A percentile compares a stretch with the other conserved stretches of the same genome.
These are phyloP conservation scores for Drosophila sp. DNA, from an alignment of 1,140 invertebrate genomes.

Conservation along the genomic window DNA sequence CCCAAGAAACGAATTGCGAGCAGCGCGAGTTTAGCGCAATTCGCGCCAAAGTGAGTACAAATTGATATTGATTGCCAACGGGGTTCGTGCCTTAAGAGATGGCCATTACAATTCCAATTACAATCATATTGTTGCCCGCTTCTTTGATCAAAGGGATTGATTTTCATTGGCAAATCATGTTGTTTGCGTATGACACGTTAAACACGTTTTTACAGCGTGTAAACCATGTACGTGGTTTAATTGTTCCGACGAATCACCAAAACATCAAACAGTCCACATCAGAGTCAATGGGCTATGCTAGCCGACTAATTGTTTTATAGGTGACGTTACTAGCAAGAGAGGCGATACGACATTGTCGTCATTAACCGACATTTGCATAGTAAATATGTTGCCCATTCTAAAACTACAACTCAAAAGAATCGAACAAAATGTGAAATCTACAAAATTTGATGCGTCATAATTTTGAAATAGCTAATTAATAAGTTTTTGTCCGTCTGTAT, in stretches of 20 bases:
- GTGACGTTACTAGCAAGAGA: background rate
- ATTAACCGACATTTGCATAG: too few species aligned
- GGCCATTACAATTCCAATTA: constrained; percentile 17
- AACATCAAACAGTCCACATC: background rate
- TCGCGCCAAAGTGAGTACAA: constrained; percentile 74
- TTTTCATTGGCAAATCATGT: constrained; percentile 48
- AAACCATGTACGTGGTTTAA: constrained; percentile 40
- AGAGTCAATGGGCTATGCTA: constrained; percentile 37
- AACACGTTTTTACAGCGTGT: constrained; percentile 53
- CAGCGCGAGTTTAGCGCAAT: constrained; percentile 77
- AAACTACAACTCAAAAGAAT: too few species aligned
- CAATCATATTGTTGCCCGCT: constrained; percentile 23
- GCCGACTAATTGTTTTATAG: background rate
- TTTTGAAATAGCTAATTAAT: too few species aligned
- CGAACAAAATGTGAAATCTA: too few species aligned
- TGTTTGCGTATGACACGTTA: constrained; percentile 59
- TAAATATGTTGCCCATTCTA: too few species aligned
- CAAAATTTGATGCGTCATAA: too few species aligned
- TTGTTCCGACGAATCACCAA: constrained; percentile 20
- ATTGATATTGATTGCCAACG: constrained; percentile 30
- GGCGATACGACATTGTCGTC: too few species aligned
- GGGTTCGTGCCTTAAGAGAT: constrained; percentile 51
- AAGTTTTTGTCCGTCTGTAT: too few species aligned
- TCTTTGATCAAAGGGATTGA: constrained; percentile 38
- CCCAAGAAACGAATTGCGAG: constrained; percentile 75